Evolutionary conservation across 2,797 vertebrate species (phyloP), one percentile per base, ranked within the genome.

Genomic region (Onychomys arenicola): DNA sequence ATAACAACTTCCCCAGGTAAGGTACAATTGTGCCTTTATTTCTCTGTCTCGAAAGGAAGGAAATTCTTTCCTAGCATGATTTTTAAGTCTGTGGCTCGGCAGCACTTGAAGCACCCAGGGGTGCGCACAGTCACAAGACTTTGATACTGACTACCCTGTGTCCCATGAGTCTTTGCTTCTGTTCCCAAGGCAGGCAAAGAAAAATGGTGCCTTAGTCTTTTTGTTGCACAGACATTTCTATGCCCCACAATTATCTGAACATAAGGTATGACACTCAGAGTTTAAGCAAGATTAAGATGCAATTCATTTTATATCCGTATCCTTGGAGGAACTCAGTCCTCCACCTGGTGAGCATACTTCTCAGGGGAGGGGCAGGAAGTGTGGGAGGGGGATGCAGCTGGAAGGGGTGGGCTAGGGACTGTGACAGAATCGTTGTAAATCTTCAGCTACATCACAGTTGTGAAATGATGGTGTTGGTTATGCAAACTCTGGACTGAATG

Each of bases 171-270:
- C 86, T 97, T 94, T 91, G 91, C 76, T 96, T 96, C 92, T 88
- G 71, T 61, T 91, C 55, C 77, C 40, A 95, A 94, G 34, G 34
- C 92, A 92, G 87, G 52, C 86, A 81, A 92, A 88, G 81, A 77
- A 95, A 93, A 95, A 91, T 65, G 96, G 96, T 98, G 98, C 97
- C 98, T 98, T 98, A 97, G 94, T 95, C 90, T 77, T 91, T 91
- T 91, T 23, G 80, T 95, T 95, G 94, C 95, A 96, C 95, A 96
- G 92, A 93, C 81, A 92, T 93, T 94, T 95, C 96, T 95, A 85
- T 87, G 86, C 95, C 93, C 92, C 90, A 88, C 49, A 69, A 59
- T 89, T 95, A 82, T 90, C 94, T 90, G 73, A 97, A 93, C 29
- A 13, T 93, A 93, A 93, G 67, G 40, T 94, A 88, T 16, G 88